These are phyloP conservation scores for Pipistrellus pygmaeus DNA, from an alignment of 2,797 vertebrate genomes.

Conservation along the genomic window DNA sequence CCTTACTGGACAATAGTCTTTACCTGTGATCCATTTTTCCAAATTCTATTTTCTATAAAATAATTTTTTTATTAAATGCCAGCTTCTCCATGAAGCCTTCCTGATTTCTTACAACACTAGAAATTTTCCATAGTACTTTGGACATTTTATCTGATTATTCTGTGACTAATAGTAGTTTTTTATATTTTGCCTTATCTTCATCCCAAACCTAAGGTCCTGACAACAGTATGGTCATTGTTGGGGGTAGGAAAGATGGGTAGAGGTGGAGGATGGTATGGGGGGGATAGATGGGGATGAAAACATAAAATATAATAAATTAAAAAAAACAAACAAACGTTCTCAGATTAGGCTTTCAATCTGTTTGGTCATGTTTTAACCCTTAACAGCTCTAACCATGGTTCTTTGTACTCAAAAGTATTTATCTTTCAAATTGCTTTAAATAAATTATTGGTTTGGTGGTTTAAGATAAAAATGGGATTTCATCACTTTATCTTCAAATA, in stretches of 20 bases:
- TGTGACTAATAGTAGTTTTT: background rate
- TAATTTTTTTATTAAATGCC: background rate
- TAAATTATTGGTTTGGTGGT: slow-evolving; percentile 5
- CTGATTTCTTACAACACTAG: background rate
- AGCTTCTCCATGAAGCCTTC: background rate
- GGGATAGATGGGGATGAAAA: background rate
- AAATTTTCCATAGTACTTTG: background rate
- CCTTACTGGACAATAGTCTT: background rate
- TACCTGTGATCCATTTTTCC: background rate
- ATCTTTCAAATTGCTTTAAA: slow-evolving; percentile 36
- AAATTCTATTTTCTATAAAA: background rate
- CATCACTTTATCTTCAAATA: slow-evolving; percentile 46
- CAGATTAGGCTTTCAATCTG: background rate
- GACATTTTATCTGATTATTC: background rate
- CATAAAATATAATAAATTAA: background rate
- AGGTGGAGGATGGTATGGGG: background rate
- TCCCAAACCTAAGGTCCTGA: background rate
- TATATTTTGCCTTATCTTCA: background rate
- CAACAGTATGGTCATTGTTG: background rate
- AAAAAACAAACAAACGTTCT: background rate
- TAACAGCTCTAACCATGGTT: background rate
- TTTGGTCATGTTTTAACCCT: slow-evolving; percentile 22
- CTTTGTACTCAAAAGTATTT: slow-evolving; percentile 9
- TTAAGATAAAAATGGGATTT: slow-evolving; percentile 35
- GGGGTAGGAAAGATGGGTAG: background rate